Evolutionary conservation across 1,140 invertebrate genomes (phyloP).

Genomic region (Papilio xuthus): DNA sequence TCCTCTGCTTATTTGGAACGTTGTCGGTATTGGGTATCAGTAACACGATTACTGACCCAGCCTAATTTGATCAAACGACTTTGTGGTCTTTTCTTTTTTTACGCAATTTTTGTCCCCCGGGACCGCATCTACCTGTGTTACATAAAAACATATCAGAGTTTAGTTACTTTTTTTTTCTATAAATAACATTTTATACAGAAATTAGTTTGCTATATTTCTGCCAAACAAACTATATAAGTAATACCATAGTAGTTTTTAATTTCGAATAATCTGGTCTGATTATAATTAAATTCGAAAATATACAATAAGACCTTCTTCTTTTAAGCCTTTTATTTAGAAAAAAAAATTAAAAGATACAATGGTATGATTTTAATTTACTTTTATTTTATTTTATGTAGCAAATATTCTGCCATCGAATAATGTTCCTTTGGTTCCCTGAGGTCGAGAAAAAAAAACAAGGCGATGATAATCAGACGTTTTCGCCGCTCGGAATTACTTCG

Average conservation of each 20-base stretch:
- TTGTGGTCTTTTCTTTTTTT: slow-evolving; percentile 65
- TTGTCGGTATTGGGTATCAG: slow-evolving; percentile 74
- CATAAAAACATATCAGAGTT: slow-evolving; percentile 45
- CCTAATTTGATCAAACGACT: slow-evolving; percentile 72
- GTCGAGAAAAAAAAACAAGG: slow-evolving; percentile 61
- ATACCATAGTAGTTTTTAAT: too few species aligned
- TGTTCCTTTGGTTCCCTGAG: slow-evolving; percentile 58
- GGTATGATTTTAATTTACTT: not conserved
- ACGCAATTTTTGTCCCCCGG: slow-evolving; percentile 51
- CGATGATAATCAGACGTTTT: slow-evolving; percentile 72
- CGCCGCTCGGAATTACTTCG: slow-evolving; percentile 66
- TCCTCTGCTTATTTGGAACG: slow-evolving; percentile 68
- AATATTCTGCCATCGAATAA: slow-evolving; percentile 51
- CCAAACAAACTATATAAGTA: too few species aligned
- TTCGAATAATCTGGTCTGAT: not conserved
- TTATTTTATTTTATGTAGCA: not conserved
- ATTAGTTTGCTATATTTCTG: not conserved
- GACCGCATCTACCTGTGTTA: slow-evolving; percentile 53
- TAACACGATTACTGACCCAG: slow-evolving; percentile 78
- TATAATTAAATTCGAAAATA: too few species aligned
- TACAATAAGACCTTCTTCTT: not conserved
- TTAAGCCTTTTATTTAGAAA: not conserved
- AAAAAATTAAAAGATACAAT: not conserved
- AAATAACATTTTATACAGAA: not conserved
- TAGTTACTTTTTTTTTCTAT: slow-evolving; percentile 40